Conservation (phyloP, 2,888 invertebrate species). For the Patella depressa region DNA sequence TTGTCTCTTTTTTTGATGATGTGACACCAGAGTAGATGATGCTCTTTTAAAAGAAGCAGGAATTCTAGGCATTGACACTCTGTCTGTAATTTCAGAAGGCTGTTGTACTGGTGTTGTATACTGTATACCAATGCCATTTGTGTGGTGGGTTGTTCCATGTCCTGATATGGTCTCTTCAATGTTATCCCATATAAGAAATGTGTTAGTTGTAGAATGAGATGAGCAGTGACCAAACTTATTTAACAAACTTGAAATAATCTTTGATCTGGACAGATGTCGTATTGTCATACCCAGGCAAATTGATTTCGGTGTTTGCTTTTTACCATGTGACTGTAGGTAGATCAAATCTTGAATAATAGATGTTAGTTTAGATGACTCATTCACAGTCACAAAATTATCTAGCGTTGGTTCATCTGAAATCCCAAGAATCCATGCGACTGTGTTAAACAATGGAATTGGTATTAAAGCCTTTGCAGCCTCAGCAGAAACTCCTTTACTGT, state of each 20-base stretch:
- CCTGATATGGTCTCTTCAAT: conserved; percentile 21
- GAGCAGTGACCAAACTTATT: conserved; percentile 20
- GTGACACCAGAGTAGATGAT: background rate
- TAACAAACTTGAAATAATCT: conserved; percentile 4
- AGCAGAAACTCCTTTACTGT: no score
- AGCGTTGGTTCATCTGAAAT: background rate
- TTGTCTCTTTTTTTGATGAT: background rate
- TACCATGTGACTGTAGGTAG: conserved; percentile 8
- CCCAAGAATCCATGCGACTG: background rate
- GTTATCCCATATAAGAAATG: conserved; percentile 22
- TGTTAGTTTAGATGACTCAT: background rate
- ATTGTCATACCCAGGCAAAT: conserved; percentile 14
- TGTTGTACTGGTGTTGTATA: no score
- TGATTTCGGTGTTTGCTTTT: conserved; percentile 8
- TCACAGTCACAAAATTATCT: background rate
- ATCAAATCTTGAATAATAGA: conserved; percentile 21
- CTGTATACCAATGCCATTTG: conserved; percentile 6
- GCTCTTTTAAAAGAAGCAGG: background rate
- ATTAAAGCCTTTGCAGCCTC: no score
- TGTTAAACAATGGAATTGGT: background rate
- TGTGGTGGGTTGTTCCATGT: conserved; percentile 14
- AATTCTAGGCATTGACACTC: background rate
- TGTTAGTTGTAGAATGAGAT: background rate
- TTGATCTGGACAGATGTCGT: conserved; percentile 17
- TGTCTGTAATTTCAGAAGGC: background rate